Percentiles rank a stretch among this genome's conserved stretches.
Conservation (phyloP, 2,888 invertebrate genomes). For the Cataglyphis cursor region DNA sequence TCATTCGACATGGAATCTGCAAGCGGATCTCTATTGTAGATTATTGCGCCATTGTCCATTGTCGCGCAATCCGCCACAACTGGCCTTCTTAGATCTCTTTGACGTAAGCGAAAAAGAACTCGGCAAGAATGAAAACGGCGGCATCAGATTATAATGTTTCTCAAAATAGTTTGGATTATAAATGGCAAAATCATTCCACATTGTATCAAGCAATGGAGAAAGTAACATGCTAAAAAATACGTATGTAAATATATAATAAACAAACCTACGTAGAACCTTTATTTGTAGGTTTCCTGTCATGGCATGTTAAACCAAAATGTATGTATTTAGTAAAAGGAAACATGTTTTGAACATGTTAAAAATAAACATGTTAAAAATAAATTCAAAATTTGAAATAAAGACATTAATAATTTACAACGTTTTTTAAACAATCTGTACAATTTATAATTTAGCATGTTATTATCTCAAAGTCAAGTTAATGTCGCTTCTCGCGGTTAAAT, state of each 20-base stretch:
- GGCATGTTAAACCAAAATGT: background rate
- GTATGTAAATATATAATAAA: background rate
- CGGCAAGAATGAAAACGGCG: conserved; percentile 36
- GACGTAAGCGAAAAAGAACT: conserved; percentile 60
- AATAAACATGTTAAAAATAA: too few species aligned
- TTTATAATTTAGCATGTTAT: background rate
- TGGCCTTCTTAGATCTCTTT: conserved; percentile 63
- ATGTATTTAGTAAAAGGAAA: background rate
- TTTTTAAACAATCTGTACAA: background rate
- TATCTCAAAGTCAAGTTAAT: background rate
- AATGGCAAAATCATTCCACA: background rate
- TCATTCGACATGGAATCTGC: conserved; percentile 81
- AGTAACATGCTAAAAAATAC: background rate
- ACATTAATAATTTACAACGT: background rate
- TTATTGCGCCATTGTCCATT: conserved; percentile 83
- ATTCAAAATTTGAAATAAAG: background rate
- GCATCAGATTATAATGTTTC: background rate
- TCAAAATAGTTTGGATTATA: background rate
- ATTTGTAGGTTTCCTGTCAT: background rate
- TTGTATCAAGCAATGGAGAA: background rate
- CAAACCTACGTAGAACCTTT: background rate
- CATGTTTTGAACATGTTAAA: too few species aligned
- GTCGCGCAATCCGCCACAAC: conserved; percentile 76
- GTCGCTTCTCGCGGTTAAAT: background rate
- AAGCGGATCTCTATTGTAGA: conserved; percentile 83